Conservation (phyloP, 1,140 invertebrate species). For the Bombus fervidus region DNA sequence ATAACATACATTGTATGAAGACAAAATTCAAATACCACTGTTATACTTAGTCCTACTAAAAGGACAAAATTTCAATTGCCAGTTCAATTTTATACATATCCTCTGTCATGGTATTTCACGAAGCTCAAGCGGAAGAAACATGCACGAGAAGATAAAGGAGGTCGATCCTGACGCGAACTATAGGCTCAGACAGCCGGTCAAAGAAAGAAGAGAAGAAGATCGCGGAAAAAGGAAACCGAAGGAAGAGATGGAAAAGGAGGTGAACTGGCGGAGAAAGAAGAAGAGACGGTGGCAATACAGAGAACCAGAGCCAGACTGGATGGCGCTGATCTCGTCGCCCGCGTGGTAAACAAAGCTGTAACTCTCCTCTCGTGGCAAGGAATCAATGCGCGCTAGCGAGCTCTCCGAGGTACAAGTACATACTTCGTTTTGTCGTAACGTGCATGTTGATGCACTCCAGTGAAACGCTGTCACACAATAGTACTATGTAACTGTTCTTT, state of each 20-base stretch:
- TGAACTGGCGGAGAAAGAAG: conserved; percentile 30
- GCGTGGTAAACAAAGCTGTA: conserved; percentile 83
- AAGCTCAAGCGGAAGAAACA: conserved; percentile 45
- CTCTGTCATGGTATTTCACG: neutral
- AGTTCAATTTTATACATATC: neutral
- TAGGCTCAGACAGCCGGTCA: conserved; percentile 46
- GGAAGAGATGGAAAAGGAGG: neutral
- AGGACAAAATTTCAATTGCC: neutral
- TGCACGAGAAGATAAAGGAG: conserved; percentile 37
- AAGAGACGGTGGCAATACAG: conserved; percentile 53
- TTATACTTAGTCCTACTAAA: neutral
- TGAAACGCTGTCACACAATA: conserved; percentile 3
- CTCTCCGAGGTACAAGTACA: conserved; percentile 47
- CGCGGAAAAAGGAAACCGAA: conserved; percentile 6
- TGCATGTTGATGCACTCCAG: conserved; percentile 73
- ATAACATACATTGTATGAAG: neutral
- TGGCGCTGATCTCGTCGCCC: conserved; percentile 79
- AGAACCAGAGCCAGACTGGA: conserved; percentile 78
- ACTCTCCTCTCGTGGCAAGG: conserved; percentile 78
- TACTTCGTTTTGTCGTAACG: conserved; percentile 71
- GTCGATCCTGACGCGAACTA: conserved; percentile 58
- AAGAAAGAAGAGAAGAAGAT: conserved; percentile 1
- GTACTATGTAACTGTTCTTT: neutral
- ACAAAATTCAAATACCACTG: neutral
- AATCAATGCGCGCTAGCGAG: conserved; percentile 77